These are phyloP conservation scores for Saguinus midas DNA, from an alignment of 2,113 vertebrate species.

Conservation along the genomic window DNA sequence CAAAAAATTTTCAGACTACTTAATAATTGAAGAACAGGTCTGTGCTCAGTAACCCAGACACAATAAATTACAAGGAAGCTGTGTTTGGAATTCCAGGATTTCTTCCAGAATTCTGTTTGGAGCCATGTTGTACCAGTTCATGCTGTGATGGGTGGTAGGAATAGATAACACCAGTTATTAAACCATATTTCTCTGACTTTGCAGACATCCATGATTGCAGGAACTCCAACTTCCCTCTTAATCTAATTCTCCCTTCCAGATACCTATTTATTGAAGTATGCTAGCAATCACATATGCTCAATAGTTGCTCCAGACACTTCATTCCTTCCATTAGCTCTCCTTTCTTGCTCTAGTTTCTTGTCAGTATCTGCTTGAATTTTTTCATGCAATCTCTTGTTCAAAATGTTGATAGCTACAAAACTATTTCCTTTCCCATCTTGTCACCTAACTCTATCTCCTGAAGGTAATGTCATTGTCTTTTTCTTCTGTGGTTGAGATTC, in stretches of 20 bases:
- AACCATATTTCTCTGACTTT: neutral
- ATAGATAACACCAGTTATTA: neutral
- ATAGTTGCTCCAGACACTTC: neutral
- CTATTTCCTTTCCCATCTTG: neutral
- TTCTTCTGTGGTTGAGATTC: constrained; percentile 2
- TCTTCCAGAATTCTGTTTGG: neutral
- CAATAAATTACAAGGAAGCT: neutral
- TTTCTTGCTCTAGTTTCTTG: neutral
- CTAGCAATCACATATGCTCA: neutral
- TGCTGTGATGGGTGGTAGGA: neutral
- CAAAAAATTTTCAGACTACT: neutral
- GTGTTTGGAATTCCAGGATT: neutral
- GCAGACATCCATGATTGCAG: neutral
- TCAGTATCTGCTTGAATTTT: neutral
- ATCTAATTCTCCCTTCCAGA: neutral
- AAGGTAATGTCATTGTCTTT: neutral
- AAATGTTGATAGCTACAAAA: neutral
- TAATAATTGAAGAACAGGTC: neutral
- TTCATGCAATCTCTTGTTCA: neutral
- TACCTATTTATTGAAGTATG: neutral
- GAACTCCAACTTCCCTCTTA: neutral
- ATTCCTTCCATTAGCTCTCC: neutral
- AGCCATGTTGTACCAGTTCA: neutral
- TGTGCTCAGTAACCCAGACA: neutral
- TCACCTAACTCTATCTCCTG: neutral